Conservation (phyloP, 2,113 vertebrate genomes). For the Phylloscopus trochiloides region DNA sequence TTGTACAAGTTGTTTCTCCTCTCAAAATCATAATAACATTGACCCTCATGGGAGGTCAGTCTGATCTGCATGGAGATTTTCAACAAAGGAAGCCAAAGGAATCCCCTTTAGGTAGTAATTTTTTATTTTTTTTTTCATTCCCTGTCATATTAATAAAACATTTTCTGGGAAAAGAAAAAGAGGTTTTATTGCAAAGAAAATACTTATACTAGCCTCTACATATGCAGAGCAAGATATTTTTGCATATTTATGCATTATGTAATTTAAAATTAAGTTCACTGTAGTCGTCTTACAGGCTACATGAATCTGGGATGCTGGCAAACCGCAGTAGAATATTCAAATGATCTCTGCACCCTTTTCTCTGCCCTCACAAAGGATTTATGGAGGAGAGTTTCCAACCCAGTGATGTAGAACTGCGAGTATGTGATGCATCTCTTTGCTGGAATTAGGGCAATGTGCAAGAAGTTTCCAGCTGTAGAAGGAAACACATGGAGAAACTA, state of each 20-base stretch:
- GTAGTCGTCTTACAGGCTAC: neutral
- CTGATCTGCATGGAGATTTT: neutral
- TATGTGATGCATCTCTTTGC: neutral
- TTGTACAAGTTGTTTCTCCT: neutral
- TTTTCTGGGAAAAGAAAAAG: neutral
- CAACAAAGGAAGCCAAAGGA: neutral
- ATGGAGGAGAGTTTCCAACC: neutral
- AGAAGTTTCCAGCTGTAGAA: neutral
- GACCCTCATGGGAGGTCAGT: neutral
- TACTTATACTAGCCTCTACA: neutral
- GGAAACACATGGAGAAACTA: neutral
- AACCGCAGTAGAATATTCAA: neutral
- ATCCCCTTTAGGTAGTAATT: accelerated
- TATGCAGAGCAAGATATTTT: neutral
- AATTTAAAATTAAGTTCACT: neutral
- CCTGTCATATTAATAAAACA: neutral
- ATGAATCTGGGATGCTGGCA: neutral
- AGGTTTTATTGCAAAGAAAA: neutral
- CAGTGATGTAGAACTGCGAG: neutral
- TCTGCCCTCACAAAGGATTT: neutral
- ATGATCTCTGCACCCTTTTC: neutral
- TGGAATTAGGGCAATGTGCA: neutral
- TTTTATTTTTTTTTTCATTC: neutral
- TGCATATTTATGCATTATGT: neutral
- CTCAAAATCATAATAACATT: neutral